Base-by-base conservation (phyloP, 2,113 vertebrate genomes). In the Hyperopisus bebe region DNA sequence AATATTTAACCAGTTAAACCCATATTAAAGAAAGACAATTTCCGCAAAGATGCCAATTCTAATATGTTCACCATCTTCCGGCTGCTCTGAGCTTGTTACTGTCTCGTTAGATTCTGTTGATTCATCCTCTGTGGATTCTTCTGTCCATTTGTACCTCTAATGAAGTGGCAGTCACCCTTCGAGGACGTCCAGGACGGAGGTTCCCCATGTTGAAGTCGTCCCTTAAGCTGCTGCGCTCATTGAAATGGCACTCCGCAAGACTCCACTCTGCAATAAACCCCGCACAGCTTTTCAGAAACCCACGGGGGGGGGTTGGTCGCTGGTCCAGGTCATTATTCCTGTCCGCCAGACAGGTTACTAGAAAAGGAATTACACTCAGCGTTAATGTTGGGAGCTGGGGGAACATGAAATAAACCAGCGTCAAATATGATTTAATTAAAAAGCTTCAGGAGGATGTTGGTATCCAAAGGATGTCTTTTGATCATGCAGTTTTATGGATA, bases 401-500 rank as follows among this genome's bases (percentile, higher is more conserved):
- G 94, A 96, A 93, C 92, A 94, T 92, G 90, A 93, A 87, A 94
- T 92, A 93, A 94, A 95, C 94, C 94, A 90, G 91, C 94, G 94
- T 95, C 93, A 93, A 93, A 93, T 95, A 94, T 95, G 94, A 96
- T 95, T 94, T 87, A 87, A 87, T 87, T 51, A 87, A 87, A 51
- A 53, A 53, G 31, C 85, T 95, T 95, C 94, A 90, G 93, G 92
- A 92, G 90, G 94, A 95, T 94, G 94, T 95, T 95, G 95, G 95
- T 93, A 92, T 95, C 95, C 91, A 47, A 94, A 96, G 92, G 93
- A 93, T 94, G 94, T 95, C 95, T 95, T 96, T 95, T 95, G 94
- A 96, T 96, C 95, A 94, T 92, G 91, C 88, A 93, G 91, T 94
- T 95, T 92, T 92, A 92, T 83, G 0, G 88, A 92, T 91, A 74